These are phyloP conservation scores for Callopanchax toddi DNA, from an alignment of 2,113 vertebrate genomes.

Conservation along the genomic window DNA sequence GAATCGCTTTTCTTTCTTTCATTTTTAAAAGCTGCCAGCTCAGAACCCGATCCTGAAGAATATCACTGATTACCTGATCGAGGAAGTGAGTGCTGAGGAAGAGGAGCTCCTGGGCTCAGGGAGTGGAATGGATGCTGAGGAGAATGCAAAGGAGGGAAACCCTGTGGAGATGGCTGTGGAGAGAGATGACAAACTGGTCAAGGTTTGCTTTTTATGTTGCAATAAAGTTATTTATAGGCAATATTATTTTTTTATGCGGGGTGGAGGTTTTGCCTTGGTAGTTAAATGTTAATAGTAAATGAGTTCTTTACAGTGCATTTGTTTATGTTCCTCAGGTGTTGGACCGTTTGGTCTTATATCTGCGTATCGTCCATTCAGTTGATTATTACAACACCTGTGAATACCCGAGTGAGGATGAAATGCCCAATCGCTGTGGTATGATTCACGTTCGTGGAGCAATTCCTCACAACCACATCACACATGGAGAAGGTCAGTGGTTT, in stretches of 20 bases:
- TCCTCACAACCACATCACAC: conserved; percentile 90
- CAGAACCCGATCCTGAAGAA: conserved; percentile 95
- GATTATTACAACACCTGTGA: conserved; percentile 94
- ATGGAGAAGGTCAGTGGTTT: conserved; percentile 84
- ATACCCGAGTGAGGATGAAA: conserved; percentile 93
- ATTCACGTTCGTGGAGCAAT: conserved; percentile 91
- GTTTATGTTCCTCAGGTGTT: conserved; percentile 80
- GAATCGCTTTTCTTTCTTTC: neutral
- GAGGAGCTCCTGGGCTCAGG: conserved; percentile 89
- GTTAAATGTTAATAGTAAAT: neutral
- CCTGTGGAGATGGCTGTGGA: conserved; percentile 89
- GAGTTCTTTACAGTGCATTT: neutral
- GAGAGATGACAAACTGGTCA: conserved; percentile 90
- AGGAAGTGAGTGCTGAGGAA: conserved; percentile 93
- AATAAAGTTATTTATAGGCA: neutral
- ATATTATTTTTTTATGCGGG: too few species aligned
- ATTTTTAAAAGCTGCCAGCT: conserved; percentile 74
- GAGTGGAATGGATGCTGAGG: conserved; percentile 83
- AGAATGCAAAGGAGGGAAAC: conserved; percentile 86
- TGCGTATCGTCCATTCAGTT: conserved; percentile 91
- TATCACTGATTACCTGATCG: conserved; percentile 94
- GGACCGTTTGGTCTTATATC: conserved; percentile 88
- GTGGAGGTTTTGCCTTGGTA: too few species aligned
- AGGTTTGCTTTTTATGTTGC: conserved; percentile 72
- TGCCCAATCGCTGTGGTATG: conserved; percentile 95